Evolutionary conservation across 2,113 vertebrate genomes (phyloP), one percentile per base, ranked within the genome.

Genomic region (Ibidorhyncha struthersii): DNA sequence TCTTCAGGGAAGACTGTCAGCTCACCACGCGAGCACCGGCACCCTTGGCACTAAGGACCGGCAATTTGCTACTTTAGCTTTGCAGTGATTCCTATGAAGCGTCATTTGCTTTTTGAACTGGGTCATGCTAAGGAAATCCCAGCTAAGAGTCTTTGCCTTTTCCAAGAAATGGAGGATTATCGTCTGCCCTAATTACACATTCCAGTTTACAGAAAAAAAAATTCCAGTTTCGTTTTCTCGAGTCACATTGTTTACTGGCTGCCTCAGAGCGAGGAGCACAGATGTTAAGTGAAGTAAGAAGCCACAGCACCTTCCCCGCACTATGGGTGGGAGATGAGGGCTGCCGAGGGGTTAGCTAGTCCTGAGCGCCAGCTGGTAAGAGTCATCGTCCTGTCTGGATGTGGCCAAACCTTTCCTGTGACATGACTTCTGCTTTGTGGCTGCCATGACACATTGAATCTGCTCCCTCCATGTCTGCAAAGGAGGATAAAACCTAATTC

Each of bases 131-230:
- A 83, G 90, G 67, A 93, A 92, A 86, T 84, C 69, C 52, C 77
- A 79, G 77, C 76, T 61, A 88, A 32, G 47, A 74, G 61, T 49
- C 76, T 86, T 76, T 70, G 6, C 13, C 20, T 94, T 80, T 95
- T 90, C 92, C 92, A 93, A 89, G 92, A 92, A 96, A 71, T 40
- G 6, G 17, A 36, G 21, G 63, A 71, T 89, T 90, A 81, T 78
- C n/a, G 3, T 93, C 86, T 74, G 70, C 43, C 15, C 8, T 56
- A 82, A 89, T 85, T 49, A 83, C 62, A 56, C 23, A 52, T 67
- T 59, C 12, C 27, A 18, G 47, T 74, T 89, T 53, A 89, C 20
- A 69, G 81, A 14, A 61, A 63, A 49, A 50, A 53, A 55, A 18
- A 40, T 0, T 49, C 26, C 45, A 8, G 5, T 71, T 72, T 76